A percentile compares a stretch with the other conserved stretches of the same genome.
phyloP scores from a whole-genome alignment of 2,888 invertebrate species.

The Morinoia aosen region DNA sequence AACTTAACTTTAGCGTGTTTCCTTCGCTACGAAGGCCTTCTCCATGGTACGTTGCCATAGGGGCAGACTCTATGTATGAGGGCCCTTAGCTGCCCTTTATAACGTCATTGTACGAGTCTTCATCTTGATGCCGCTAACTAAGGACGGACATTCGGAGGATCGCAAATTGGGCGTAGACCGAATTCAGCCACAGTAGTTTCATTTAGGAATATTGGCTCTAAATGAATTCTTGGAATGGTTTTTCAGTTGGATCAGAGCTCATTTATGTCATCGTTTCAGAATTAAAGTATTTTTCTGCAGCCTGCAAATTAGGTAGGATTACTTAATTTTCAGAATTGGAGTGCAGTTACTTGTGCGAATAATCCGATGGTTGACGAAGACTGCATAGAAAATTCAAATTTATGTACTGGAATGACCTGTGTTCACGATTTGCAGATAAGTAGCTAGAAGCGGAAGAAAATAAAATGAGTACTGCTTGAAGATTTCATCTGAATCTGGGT shows the following conservation, averaged over 20 bases:
- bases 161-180: neutral
- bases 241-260: neutral
- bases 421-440: constrained; percentile 24
- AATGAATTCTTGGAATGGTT: neutral
- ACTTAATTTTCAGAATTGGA: neutral
- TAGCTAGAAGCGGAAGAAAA: neutral
- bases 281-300: neutral
- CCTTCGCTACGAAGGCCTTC: neutral
- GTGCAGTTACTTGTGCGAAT: neutral
- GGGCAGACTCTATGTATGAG: constrained; percentile 5
- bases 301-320: neutral
- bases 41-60: neutral
- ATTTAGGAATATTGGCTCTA: neutral
- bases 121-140: constrained; percentile 19
- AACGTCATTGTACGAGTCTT: constrained; percentile 12
- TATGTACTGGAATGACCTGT: neutral
- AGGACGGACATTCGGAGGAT: neutral
- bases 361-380: neutral
- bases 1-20: neutral
- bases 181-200: neutral
- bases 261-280: neutral
- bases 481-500: neutral
- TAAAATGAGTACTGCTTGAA: constrained; percentile 15
- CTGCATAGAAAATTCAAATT: neutral
- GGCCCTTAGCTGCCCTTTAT: constrained; percentile 43